A percentile compares a stretch with the other conserved stretches of the same genome.
Conservation (phyloP, 2,888 invertebrate species). For the Miltochrista miniata region DNA sequence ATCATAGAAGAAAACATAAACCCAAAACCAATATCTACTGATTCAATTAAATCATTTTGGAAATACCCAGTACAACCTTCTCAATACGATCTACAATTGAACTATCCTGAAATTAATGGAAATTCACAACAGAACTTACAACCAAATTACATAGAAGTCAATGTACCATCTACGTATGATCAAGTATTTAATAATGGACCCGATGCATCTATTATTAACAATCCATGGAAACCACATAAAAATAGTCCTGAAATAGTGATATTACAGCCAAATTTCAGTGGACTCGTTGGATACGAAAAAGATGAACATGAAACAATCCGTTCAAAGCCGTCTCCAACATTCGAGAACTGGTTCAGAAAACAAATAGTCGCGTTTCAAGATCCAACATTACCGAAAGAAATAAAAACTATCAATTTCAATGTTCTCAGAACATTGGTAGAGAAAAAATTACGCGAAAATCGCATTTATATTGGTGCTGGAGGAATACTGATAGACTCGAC, state of each 20-base stretch:
- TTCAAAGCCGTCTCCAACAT: slow-evolving; percentile 22
- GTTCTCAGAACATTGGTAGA: slow-evolving; percentile 41
- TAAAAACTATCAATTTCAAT: slow-evolving; percentile 31
- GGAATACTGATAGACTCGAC: slow-evolving; percentile 41
- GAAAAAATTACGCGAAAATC: slow-evolving; percentile 46
- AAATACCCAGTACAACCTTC: not conserved
- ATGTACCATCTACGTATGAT: not conserved
- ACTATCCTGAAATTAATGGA: not conserved
- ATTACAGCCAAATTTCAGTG: not conserved
- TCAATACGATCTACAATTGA: not conserved
- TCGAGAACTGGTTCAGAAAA: slow-evolving; percentile 50
- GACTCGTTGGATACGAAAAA: not conserved
- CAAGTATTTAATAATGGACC: no score
- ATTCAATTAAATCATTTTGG: not conserved
- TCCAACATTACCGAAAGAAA: slow-evolving; percentile 18
- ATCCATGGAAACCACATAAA: not conserved
- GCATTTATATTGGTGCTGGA: slow-evolving; percentile 39
- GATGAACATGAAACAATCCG: not conserved
- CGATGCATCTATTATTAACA: no score
- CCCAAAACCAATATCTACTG: not conserved
- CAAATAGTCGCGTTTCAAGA: slow-evolving; percentile 42
- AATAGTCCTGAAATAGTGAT: not conserved
- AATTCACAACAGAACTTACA: not conserved
- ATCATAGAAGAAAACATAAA: slow-evolving; percentile 11
- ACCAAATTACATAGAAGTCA: not conserved